A percentile compares a stretch with the other conserved stretches of the same genome.
phyloP scores from a whole-genome alignment of 1,140 invertebrate species.

The Drosophila nigromelanica region DNA sequence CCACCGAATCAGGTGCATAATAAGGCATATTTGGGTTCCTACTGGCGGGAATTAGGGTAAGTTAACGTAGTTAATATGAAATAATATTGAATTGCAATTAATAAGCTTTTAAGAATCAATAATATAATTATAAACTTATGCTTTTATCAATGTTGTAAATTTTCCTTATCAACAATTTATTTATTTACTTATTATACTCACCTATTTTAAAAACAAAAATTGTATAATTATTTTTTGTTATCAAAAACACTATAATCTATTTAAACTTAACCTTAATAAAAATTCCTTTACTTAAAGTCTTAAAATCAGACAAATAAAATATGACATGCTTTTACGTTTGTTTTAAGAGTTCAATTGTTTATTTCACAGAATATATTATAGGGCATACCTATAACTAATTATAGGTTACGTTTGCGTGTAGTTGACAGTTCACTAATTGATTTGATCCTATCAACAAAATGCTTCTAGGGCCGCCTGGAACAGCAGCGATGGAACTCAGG shows the following conservation, averaged over 20 bases:
- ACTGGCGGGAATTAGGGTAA: slow-evolving; percentile 82
- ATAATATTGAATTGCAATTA: too few relatives aligned
- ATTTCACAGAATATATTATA: background rate
- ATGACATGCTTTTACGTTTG: background rate
- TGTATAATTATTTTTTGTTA: too few relatives aligned
- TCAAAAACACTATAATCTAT: too few relatives aligned
- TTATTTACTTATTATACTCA: too few relatives aligned
- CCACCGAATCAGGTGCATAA: slow-evolving; percentile 80
- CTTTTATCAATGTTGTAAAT: too few relatives aligned
- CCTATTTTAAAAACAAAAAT: too few relatives aligned
- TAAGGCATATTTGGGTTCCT: slow-evolving; percentile 78
- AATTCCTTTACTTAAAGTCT: background rate
- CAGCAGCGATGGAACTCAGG: slow-evolving; percentile 77
- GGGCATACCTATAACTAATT: background rate
- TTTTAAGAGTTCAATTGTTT: background rate
- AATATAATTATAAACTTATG: too few relatives aligned
- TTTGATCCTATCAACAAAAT: slow-evolving; percentile 26
- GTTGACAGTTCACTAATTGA: slow-evolving; percentile 31
- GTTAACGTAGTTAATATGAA: slow-evolving; percentile 7
- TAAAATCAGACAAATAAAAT: too few relatives aligned
- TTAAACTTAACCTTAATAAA: too few relatives aligned
- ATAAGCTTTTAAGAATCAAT: too few relatives aligned
- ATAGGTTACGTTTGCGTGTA: slow-evolving; percentile 14
- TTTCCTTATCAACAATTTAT: too few relatives aligned
- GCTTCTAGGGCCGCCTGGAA: slow-evolving; percentile 76